Evolutionary conservation across 2,888 invertebrate species (phyloP).

Genomic region (Stenolophus ochropezus): DNA sequence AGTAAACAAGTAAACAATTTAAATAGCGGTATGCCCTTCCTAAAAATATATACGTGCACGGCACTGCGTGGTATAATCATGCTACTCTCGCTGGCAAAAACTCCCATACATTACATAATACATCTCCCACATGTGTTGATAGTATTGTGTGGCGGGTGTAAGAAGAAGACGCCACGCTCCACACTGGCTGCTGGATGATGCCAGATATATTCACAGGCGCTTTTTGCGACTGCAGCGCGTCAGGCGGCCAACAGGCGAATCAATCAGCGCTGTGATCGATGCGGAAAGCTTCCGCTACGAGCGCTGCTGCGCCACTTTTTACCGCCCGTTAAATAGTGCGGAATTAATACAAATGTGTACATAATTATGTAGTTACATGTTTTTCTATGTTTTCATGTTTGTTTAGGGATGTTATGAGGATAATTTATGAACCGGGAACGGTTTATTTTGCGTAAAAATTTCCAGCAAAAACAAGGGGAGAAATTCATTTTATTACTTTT

Average conservation of each 20-base stretch:
- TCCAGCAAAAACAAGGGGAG: not conserved
- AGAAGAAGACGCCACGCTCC: slow-evolving; percentile 16
- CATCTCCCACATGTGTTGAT: slow-evolving; percentile 29
- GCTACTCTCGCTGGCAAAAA: slow-evolving; percentile 40
- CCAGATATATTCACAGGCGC: slow-evolving; percentile 29
- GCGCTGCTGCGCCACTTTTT: slow-evolving; percentile 28
- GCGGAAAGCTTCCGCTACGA: slow-evolving; percentile 9
- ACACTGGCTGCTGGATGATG: slow-evolving; percentile 1
- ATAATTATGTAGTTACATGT: slow-evolving; percentile 40
- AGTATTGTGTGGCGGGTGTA: slow-evolving; percentile 6
- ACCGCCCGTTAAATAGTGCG: slow-evolving; percentile 27
- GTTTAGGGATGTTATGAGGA: not conserved
- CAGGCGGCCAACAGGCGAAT: slow-evolving; percentile 42
- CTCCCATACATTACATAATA: slow-evolving; percentile 40
- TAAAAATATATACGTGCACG: too few species aligned
- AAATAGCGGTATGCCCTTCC: too few species aligned
- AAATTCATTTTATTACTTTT: not conserved
- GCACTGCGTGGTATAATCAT: slow-evolving; percentile 27
- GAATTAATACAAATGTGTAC: slow-evolving; percentile 26
- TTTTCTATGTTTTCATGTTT: slow-evolving; percentile 2
- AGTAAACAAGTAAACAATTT: too few species aligned
- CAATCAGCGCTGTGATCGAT: slow-evolving; percentile 39
- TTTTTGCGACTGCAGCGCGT: slow-evolving; percentile 39
- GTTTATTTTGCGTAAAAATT: not conserved
- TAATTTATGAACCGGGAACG: not conserved